These are phyloP conservation scores for Myanophis thanlyinensis DNA, from an alignment of 2,113 vertebrate genomes.

Conservation along the genomic window DNA sequence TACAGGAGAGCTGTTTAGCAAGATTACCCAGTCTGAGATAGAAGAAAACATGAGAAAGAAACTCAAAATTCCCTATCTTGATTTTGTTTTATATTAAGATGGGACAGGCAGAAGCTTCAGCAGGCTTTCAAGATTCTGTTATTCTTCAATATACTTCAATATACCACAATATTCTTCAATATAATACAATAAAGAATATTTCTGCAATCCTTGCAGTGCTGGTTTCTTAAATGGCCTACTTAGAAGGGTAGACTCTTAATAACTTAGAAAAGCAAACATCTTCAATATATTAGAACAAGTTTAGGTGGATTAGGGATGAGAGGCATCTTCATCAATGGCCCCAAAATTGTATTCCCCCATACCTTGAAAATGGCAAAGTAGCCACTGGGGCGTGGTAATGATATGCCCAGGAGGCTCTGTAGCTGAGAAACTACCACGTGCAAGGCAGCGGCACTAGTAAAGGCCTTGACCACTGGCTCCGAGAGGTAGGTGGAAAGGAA, in stretches of 20 bases:
- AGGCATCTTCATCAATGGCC: background rate
- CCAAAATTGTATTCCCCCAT: background rate
- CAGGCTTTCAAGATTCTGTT: background rate
- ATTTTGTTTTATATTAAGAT: background rate
- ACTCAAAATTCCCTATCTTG: background rate
- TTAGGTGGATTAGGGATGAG: background rate
- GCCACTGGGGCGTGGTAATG: slow-evolving; percentile 82
- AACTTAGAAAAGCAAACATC: background rate
- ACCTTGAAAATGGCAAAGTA: slow-evolving; percentile 89
- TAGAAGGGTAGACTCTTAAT: background rate
- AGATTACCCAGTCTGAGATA: background rate
- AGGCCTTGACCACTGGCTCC: slow-evolving; percentile 89
- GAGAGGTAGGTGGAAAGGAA: slow-evolving; percentile 89
- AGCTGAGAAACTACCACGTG: slow-evolving; percentile 89
- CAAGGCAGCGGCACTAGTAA: slow-evolving; percentile 88
- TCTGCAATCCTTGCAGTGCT: background rate
- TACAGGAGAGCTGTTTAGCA: background rate
- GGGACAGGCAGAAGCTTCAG: background rate
- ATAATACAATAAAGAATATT: background rate
- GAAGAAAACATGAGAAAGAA: background rate
- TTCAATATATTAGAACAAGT: background rate
- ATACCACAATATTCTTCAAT: too few relatives aligned
- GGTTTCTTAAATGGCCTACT: background rate
- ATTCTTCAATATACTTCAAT: too few relatives aligned
- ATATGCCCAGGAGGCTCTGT: slow-evolving; percentile 85